Evolutionary conservation across 2,797 vertebrate genomes (phyloP), one percentile per base, ranked within the genome.

Genomic region (Distichodus sexfasciatus): DNA sequence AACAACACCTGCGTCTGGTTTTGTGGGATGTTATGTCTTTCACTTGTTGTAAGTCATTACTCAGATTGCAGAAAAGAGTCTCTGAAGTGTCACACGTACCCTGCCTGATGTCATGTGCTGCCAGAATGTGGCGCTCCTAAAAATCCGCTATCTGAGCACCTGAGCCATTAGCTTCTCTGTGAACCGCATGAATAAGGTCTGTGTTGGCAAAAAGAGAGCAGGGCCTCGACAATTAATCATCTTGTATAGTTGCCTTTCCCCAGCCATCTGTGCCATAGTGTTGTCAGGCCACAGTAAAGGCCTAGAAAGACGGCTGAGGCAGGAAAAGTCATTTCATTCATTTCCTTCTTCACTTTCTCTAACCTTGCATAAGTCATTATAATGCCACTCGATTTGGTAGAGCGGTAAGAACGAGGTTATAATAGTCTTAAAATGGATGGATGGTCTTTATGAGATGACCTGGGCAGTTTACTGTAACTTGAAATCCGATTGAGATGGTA

Each of bases 181-280:
- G 44, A 3, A 38, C 75, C 74, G 79, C 82, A 72, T 61, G 83
- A 86, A 88, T 88, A 82, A 87, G 85, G 80, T 19, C 77, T 0
- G 59, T 64, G 84, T 86, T 87, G 82, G 84, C 81, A 74, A 33
- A 69, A n/a, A 72, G 84, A 82, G 87, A 84, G 80, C 79, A 71
- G 21, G 14, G 71, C 75, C 80, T n/a, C 72, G 79, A 82, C 85
- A 84, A 90, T 91, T 87, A 87, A 90, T 90, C 87, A 87, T 88
- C 76, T 58, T 47, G 41, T 53, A 89, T 90, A 12, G 21, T 57
- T 24, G n/a, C 35, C 14, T 57, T 38, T 38, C 33, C 33, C n/a
- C 31, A 35, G 31, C 53, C 87, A 83, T 86, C 84, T 87, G n/a
- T n/a, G n/a, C n/a, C n/a, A n/a, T n/a, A n/a, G n/a, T n/a, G n/a